Evolutionary conservation across 2,797 vertebrate species (phyloP).

Genomic region (Hemitrygon akajei): DNA sequence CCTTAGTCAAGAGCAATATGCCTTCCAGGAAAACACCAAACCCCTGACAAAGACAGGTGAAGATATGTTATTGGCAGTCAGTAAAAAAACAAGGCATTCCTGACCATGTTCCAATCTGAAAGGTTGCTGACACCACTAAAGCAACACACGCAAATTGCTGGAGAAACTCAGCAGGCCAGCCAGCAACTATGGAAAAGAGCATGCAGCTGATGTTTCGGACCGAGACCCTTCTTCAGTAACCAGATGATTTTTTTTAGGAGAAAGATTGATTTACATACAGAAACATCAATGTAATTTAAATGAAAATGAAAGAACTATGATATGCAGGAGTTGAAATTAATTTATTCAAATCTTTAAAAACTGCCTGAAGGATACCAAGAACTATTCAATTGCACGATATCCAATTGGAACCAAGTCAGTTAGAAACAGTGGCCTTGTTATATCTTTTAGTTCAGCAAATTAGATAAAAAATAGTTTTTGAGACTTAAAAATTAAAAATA

Average conservation of each 20-base stretch:
- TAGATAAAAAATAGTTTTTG: background rate
- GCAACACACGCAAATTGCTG: too few species aligned
- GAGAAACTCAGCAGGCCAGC: too few species aligned
- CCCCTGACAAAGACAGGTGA: background rate
- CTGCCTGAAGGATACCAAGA: background rate
- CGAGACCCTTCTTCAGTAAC: too few species aligned
- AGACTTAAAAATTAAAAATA: background rate
- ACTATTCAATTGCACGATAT: background rate
- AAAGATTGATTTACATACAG: background rate
- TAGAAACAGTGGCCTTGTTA: background rate
- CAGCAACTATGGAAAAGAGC: too few species aligned
- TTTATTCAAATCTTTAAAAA: background rate
- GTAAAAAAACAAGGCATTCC: background rate
- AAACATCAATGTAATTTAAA: background rate
- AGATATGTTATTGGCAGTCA: background rate
- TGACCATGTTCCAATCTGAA: background rate
- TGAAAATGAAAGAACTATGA: background rate
- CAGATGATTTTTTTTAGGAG: background rate
- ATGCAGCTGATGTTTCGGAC: too few species aligned
- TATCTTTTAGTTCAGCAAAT: background rate
- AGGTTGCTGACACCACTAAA: background rate
- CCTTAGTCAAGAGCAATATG: background rate
- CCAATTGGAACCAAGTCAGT: background rate
- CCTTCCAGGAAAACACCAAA: background rate
- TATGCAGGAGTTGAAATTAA: background rate